Evolutionary conservation across 2,797 vertebrate species (phyloP), one percentile per base, ranked within the genome.

Genomic region (Hozukius guyotensis): DNA sequence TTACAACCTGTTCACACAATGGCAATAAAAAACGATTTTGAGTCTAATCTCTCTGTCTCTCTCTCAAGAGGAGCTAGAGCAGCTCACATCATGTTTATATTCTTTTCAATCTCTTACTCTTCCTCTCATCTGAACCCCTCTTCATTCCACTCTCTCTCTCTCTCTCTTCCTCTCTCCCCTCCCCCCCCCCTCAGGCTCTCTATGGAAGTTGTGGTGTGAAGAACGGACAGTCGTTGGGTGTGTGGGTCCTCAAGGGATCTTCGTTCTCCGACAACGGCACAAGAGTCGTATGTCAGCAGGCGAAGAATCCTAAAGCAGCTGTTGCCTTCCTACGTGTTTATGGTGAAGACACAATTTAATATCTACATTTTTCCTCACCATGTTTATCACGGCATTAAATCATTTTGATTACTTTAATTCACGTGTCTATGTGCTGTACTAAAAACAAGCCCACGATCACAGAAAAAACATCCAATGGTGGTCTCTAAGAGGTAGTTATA

Each of bases 171-270:
- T 18, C 36, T 46, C 59, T 31, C 8, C 38, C 11, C 24, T 7
- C 3, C 69, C 64, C 67, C 64, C 4, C 11, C 9, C 3, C 4
- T 64, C 80, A 94, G 93, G 88, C 78, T 80, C 80, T 93, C 11
- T 74, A 82, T 60, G 93, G 93, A 57, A 74, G 38, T 8, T 95
- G 94, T 84, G 18, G 70, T 0, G 25, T 60, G 18, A 78, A 62
- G 20, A 18, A 52, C 0, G 77, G 29, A 52, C 56, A 90, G 80
- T 82, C 75, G 0, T 0, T 88, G 82, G 93, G 93, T 38, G 42
- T 80, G 7, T 95, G 88, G 93, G 85, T 60, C 14, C 65, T 94
- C 57, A 86, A 67, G 31, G 89, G 80, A 78, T 89, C 92, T 0
- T 89, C 90, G 2, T 59, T 75, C 20, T 83, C 83, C 0, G 87